Evolutionary conservation across 1,140 invertebrate species (phyloP), one percentile per base, ranked within the genome.

Genomic region (Hyles vespertilio): DNA sequence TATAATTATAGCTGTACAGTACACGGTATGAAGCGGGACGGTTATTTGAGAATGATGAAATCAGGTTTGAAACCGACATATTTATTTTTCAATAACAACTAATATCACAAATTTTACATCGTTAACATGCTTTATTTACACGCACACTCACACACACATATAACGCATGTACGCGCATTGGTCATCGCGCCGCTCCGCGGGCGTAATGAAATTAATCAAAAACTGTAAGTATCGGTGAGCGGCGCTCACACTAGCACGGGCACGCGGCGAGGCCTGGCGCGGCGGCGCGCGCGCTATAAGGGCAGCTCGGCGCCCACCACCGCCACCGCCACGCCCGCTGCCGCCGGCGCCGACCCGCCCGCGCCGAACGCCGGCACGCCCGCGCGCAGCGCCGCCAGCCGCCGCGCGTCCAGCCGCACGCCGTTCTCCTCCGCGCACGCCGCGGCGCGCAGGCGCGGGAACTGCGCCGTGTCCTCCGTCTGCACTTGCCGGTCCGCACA

Each of bases 401-500:
- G 68, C 43, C 70, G 68, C 10, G 72, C 58, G 51, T 82, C 74
- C 50, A 82, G 51, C n/a, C 51, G 57, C 10, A 79, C 54, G 2
- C 71, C 74, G 36, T 68, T 70, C 7, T 51, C 56, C 12, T 61
- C 58, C n/a, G 52, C 7, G 51, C 1, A 3, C 32, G 3, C 32
- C 43, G 9, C 57, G 55, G 1, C 45, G 5, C 33, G 34, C 40
- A 65, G 33, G 0, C 52, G 51, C 22, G 70, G 67, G 33, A 60
- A 67, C 34, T 67, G 50, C 3, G 56, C 52, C 12, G 55, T 48
- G 9, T 79, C 79, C 7, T 85, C 82, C 5, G 82, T 85, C 56
- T 85, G 82, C 3, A 85, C 76, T 50, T 79, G 76, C 8, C 79
- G 67, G 52, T 85, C 80, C 1, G 72, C 73, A 2, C 71, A 81